phyloP scores from a whole-genome alignment of 1,140 invertebrate species.

The Stegodyphus mimosarum region DNA sequence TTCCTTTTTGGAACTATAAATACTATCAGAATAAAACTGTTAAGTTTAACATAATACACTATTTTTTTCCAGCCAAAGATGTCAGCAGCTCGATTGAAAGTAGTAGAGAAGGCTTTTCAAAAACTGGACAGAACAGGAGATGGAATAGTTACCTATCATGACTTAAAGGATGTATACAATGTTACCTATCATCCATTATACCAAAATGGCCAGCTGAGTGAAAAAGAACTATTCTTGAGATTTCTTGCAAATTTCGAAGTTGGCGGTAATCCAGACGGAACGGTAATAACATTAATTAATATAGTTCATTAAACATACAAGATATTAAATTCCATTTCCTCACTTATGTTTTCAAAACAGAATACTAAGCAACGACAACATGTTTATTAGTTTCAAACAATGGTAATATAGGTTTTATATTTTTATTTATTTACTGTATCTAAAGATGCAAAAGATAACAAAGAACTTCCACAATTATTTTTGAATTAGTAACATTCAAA shows the following conservation, averaged over 20 bases:
- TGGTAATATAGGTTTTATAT: too few species aligned
- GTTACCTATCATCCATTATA: conserved; percentile 65
- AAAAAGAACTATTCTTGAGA: conserved; percentile 64
- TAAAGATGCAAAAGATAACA: too few species aligned
- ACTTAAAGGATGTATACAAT: conserved; percentile 64
- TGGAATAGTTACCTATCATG: conserved; percentile 65
- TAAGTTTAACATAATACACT: background rate
- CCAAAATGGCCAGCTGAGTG: conserved; percentile 64
- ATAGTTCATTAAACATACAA: too few species aligned
- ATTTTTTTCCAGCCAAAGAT: conserved; percentile 65
- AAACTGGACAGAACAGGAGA: conserved; percentile 66
- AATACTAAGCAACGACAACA: too few species aligned
- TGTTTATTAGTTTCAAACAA: too few species aligned
- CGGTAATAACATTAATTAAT: conserved; percentile 23
- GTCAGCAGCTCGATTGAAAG: conserved; percentile 59
- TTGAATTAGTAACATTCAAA: too few species aligned
- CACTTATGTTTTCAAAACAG: too few species aligned
- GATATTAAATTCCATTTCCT: too few species aligned
- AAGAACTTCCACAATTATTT: too few species aligned
- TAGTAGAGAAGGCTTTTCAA: conserved; percentile 65
- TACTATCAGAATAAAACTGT: background rate
- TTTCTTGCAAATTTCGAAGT: conserved; percentile 65
- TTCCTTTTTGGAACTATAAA: background rate
- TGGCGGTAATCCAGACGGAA: conserved; percentile 57
- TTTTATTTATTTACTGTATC: too few species aligned